These are phyloP conservation scores for Phymanthus crucifer DNA, from an alignment of 92 coral and sea anemone species.

Conservation along the genomic window DNA sequence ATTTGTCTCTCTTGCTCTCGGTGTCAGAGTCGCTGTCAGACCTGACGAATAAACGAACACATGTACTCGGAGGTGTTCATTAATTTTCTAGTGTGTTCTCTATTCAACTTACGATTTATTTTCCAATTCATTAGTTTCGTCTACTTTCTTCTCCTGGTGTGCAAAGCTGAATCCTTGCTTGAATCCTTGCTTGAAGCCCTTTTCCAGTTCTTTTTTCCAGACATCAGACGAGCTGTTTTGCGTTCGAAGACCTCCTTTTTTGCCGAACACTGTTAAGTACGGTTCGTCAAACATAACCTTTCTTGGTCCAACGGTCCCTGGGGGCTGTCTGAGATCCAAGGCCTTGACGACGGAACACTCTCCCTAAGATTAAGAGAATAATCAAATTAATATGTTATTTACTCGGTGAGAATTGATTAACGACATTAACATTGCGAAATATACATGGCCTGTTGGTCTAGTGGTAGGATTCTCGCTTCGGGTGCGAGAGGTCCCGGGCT, in stretches of 20 bases:
- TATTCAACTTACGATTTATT: conserved; percentile 3
- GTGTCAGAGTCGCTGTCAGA: conserved; percentile 63
- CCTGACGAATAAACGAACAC: conserved; percentile 3
- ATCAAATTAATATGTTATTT: not conserved
- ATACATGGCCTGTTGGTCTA: conserved; percentile 59
- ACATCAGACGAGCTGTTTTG: conserved; percentile 36
- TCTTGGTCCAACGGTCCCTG: conserved; percentile 35
- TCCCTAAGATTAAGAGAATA: conserved; percentile 52
- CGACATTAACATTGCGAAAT: no score
- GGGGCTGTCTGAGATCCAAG: conserved; percentile 57
- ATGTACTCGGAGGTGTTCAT: no score
- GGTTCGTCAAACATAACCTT: conserved; percentile 42
- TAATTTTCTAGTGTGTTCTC: no score
- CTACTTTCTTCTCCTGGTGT: conserved; percentile 63
- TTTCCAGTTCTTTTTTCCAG: conserved; percentile 72
- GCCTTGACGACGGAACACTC: conserved; percentile 86
- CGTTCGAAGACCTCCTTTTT: conserved; percentile 10
- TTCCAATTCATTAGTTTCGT: conserved; percentile 31
- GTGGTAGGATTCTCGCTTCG: conserved; percentile 90
- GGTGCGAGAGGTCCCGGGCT: conserved; percentile 94
- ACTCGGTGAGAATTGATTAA: no score
- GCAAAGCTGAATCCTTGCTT: conserved; percentile 63
- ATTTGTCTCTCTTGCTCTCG: conserved; percentile 24
- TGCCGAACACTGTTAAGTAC: conserved; percentile 45
- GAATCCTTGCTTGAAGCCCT: conserved; percentile 64